Evolutionary conservation across 2,113 vertebrate genomes (phyloP).

Genomic region (Paratilapia polleni): DNA sequence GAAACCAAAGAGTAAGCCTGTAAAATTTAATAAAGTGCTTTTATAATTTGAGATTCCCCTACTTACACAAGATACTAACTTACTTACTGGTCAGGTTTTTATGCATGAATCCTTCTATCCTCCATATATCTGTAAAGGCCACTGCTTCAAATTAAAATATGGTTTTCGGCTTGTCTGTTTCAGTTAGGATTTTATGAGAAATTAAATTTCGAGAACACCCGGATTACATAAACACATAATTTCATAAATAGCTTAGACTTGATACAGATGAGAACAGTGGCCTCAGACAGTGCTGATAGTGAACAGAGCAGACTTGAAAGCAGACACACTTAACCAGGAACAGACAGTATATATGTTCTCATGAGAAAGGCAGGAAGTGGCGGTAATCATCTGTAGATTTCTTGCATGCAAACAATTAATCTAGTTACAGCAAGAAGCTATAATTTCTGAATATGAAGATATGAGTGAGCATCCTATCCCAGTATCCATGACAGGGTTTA

Average conservation of each 20-base stretch:
- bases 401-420: neutral
- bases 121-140: neutral
- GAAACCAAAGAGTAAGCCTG: neutral
- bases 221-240: neutral
- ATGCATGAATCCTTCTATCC: neutral
- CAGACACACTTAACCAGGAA: neutral
- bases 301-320: slow-evolving; percentile 11
- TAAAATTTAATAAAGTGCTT: neutral
- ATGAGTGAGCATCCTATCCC: neutral
- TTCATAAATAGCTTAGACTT: neutral
- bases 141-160: slow-evolving; percentile 3
- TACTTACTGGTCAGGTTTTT: neutral
- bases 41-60: neutral
- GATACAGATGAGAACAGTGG: neutral
- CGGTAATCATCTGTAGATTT: neutral
- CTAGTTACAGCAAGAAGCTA: neutral
- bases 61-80: neutral
- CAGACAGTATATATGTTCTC: slow-evolving; percentile 17
- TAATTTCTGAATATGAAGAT: neutral
- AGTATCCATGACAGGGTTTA: neutral
- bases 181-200: neutral
- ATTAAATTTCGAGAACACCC: neutral
- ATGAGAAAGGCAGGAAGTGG: neutral
- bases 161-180: neutral
- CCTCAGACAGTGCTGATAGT: neutral